Evolutionary conservation across 2,888 invertebrate species (phyloP).

Genomic region (Carabus problematicus): DNA sequence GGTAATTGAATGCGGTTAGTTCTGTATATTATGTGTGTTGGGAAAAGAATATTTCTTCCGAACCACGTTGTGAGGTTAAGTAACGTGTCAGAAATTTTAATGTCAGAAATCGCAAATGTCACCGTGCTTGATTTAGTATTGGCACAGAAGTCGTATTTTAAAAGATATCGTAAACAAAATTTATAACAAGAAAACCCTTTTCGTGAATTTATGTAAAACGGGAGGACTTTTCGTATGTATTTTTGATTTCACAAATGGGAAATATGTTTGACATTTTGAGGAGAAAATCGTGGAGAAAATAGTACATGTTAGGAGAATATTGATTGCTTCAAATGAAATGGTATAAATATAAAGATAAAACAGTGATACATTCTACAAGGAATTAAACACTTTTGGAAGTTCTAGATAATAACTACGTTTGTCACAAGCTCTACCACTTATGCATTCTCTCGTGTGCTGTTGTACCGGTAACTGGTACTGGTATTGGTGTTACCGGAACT

Average conservation of each 20-base stretch:
- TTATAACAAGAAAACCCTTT: constrained; percentile 31
- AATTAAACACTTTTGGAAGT: too few species aligned
- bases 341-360: too few species aligned
- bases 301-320: too few species aligned
- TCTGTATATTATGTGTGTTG: not conserved
- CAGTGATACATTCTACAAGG: too few species aligned
- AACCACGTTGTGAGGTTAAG: not conserved
- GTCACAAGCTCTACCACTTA: too few species aligned
- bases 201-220: constrained; percentile 36
- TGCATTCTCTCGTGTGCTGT: too few species aligned
- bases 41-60: constrained; percentile 5
- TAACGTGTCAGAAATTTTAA: constrained; percentile 36
- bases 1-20: too few species aligned
- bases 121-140: constrained; percentile 33
- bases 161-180: constrained; percentile 37
- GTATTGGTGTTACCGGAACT: not conserved
- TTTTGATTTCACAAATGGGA: constrained; percentile 29
- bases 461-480: not conserved
- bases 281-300: too few species aligned
- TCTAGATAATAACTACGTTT: too few species aligned
- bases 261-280: too few species aligned
- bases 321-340: too few species aligned
- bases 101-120: constrained; percentile 39
- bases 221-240: constrained; percentile 29
- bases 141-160: constrained; percentile 35